These are phyloP conservation scores for Diploscapter pachys DNA, from an alignment of 1,140 invertebrate species.

Conservation along the genomic window DNA sequence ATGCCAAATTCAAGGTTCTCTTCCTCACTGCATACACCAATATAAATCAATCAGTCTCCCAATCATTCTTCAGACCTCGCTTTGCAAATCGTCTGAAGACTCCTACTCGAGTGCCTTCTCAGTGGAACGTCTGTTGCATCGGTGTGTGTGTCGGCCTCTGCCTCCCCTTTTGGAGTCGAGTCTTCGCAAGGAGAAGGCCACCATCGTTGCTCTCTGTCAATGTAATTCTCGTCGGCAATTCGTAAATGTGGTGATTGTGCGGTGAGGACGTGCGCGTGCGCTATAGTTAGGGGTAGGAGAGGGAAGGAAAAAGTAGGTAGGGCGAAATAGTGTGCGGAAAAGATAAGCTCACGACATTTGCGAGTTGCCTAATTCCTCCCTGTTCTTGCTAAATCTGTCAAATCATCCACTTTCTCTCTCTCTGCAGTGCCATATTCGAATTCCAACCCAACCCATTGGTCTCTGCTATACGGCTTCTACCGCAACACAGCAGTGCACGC, in stretches of 20 bases:
- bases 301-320: not conserved
- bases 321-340: not conserved
- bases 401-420: not conserved
- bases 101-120: not conserved
- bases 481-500: constrained; percentile 9
- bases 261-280: no score
- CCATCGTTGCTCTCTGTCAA: not conserved
- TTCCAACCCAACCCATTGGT: constrained; percentile 11
- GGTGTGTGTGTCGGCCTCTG: not conserved
- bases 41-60: not conserved
- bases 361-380: not conserved
- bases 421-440: constrained; percentile 17
- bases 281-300: not conserved
- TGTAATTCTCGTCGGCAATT: not conserved
- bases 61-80: not conserved
- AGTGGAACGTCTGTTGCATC: not conserved
- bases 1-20: not conserved
- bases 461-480: constrained; percentile 19
- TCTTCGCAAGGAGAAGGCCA: constrained; percentile 13
- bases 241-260: no score
- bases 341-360: not conserved
- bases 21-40: not conserved
- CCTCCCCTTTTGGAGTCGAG: not conserved
- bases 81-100: not conserved
- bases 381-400: not conserved